Evolutionary conservation across 2,797 vertebrate genomes (phyloP).

Genomic region (Notolabrus celidotus): DNA sequence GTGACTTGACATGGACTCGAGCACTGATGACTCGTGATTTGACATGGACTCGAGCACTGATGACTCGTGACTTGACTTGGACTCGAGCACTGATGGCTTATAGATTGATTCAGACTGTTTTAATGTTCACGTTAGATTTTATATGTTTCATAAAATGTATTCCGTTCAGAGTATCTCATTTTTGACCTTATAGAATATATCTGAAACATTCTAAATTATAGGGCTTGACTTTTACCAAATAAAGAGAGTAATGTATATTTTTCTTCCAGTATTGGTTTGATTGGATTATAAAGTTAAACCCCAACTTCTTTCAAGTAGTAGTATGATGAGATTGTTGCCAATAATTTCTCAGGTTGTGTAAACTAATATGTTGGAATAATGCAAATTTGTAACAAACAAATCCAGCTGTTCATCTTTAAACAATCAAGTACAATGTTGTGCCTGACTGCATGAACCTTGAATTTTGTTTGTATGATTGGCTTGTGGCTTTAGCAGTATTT

Average conservation of each 20-base stretch:
- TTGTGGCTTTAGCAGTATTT: not conserved
- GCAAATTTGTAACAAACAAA: not conserved
- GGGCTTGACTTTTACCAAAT: not conserved
- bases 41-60: no score
- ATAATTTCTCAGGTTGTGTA: constrained; percentile 34
- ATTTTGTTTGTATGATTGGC: not conserved
- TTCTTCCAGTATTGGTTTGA: not conserved
- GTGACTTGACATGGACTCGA: no score
- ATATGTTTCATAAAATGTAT: no score
- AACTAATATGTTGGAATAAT: not conserved
- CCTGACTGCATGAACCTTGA: not conserved
- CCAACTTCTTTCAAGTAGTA: not conserved
- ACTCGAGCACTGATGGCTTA: no score
- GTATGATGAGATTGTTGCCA: not conserved
- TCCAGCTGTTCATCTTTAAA: not conserved
- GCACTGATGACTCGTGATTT: no score
- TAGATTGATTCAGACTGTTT: no score
- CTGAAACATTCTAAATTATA: no score
- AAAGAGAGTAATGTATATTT: not conserved
- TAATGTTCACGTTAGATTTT: no score
- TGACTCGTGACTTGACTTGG: no score
- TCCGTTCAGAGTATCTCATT: no score
- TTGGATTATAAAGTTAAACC: not conserved
- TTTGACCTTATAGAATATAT: no score
- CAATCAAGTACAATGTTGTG: not conserved